Percentiles rank a stretch among this genome's conserved stretches.
These are phyloP conservation scores for Synodontis membranacea DNA, from an alignment of 2,113 vertebrate species.

Conservation along the genomic window DNA sequence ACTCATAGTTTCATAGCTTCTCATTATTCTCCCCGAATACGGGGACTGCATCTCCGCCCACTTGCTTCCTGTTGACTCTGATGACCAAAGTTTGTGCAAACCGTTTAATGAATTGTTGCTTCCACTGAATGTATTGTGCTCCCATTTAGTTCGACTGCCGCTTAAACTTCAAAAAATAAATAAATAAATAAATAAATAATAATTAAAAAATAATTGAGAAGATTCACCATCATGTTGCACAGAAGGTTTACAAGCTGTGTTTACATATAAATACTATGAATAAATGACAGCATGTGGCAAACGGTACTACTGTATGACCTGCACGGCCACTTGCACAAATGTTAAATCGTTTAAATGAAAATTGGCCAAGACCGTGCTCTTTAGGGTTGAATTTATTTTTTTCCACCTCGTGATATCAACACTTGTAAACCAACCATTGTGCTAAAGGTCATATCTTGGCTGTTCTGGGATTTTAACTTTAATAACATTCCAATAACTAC, in stretches of 20 bases:
- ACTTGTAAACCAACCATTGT: neutral
- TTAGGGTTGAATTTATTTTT: neutral
- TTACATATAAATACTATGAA: constrained; percentile 7
- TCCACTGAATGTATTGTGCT: neutral
- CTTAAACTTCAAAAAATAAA: no score
- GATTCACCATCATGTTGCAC: neutral
- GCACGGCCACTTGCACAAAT: neutral
- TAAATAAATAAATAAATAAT: no score
- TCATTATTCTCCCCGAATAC: neutral
- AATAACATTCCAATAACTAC: neutral
- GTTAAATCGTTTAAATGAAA: neutral
- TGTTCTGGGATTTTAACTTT: constrained; percentile 12
- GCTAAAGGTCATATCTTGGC: neutral
- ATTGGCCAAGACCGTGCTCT: neutral
- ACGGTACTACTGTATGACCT: neutral
- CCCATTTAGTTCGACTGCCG: neutral
- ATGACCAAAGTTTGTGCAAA: neutral
- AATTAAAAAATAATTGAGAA: no score
- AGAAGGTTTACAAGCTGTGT: constrained; percentile 32
- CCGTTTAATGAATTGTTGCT: neutral
- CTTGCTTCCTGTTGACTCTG: neutral
- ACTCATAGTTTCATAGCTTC: neutral
- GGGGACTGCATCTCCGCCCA: neutral
- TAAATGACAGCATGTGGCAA: neutral
- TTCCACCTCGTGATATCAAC: neutral